Percentiles rank a stretch among this genome's conserved stretches.
phyloP scores from a whole-genome alignment of 1,140 invertebrate species.

The Tetragnatha versicolor region DNA sequence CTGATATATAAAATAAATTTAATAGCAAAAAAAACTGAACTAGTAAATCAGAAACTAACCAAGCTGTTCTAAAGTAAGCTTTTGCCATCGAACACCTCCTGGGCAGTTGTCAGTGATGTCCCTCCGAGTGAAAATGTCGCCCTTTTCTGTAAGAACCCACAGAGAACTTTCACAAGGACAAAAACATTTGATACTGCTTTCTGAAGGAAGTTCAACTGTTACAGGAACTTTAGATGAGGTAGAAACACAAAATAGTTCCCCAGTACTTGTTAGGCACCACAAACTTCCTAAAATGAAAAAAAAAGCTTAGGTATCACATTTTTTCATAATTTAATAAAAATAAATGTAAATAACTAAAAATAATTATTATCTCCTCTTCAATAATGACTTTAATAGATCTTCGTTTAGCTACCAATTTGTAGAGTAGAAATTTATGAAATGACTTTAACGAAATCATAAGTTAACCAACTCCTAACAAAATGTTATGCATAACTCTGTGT shows the following conservation, averaged over 20 bases:
- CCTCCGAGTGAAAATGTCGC: slow-evolving; percentile 65
- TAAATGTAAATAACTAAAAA: too few species aligned
- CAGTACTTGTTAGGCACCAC: slow-evolving; percentile 64
- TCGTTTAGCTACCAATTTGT: too few species aligned
- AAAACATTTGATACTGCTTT: slow-evolving; percentile 62
- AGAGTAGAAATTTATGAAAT: too few species aligned
- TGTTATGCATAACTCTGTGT: too few species aligned
- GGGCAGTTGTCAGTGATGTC: slow-evolving; percentile 63
- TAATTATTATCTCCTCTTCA: too few species aligned
- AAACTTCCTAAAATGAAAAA: slow-evolving; percentile 61
- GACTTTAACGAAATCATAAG: too few species aligned
- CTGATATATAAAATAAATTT: too few species aligned
- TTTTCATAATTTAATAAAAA: background rate
- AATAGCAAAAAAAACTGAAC: background rate
- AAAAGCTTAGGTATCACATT: background rate
- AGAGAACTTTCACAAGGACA: too few species aligned
- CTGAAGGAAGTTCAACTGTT: slow-evolving; percentile 21
- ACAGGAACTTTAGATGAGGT: slow-evolving; percentile 57
- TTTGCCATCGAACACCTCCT: slow-evolving; percentile 64
- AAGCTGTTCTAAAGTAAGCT: slow-evolving; percentile 66
- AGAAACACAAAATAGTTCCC: slow-evolving; percentile 64
- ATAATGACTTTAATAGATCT: too few species aligned
- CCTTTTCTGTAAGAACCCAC: slow-evolving; percentile 66
- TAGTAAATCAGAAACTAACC: slow-evolving; percentile 59
- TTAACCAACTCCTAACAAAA: too few species aligned